Conservation (phyloP, 1,140 invertebrate species). For the Hirudo medicinalis region DNA sequence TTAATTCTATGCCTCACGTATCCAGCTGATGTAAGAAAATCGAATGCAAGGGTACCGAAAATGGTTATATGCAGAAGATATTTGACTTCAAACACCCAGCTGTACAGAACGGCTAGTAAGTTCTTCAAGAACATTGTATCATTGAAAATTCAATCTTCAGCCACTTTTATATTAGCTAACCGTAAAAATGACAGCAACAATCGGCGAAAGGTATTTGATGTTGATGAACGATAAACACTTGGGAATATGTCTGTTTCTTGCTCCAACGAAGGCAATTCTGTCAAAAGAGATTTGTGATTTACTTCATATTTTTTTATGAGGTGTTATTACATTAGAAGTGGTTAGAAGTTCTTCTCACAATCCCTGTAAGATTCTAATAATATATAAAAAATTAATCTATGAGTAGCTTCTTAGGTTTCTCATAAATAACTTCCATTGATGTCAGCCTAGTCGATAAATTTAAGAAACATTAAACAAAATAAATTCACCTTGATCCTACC, state of each 20-base stretch:
- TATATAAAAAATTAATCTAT: no score
- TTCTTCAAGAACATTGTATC: background rate
- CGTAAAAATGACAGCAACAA: constrained; percentile 7
- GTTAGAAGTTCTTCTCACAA: no score
- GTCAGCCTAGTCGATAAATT: no score
- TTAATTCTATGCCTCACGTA: background rate
- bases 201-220: constrained; percentile 11
- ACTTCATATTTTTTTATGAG: background rate
- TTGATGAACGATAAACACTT: constrained; percentile 11
- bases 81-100: background rate
- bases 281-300: background rate
- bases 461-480: no score
- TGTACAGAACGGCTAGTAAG: background rate
- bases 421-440: no score
- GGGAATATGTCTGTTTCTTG: constrained; percentile 14
- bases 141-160: background rate
- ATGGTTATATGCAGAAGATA: background rate
- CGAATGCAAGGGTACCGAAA: background rate
- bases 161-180: background rate
- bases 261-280: constrained; percentile 17
- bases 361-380: no score
- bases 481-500: constrained; percentile 4
- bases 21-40: background rate
- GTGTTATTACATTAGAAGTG: background rate
- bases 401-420: no score